Conservation (phyloP, 2,113 vertebrate species). For the Aptenodytes forsteri region DNA sequence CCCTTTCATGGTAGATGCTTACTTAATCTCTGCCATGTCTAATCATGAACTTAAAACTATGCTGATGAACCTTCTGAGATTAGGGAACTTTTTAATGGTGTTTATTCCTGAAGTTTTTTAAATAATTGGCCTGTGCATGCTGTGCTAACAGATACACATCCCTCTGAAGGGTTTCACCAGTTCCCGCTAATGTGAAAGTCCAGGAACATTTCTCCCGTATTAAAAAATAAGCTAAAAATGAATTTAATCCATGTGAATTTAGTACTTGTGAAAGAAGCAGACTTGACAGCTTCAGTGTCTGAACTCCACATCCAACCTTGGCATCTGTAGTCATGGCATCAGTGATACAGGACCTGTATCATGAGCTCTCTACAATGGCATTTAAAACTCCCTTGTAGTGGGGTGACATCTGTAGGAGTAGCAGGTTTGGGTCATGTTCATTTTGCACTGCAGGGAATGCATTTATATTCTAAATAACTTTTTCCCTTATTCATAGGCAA, state of each 20-base stretch:
- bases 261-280: neutral
- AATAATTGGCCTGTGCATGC: neutral
- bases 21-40: neutral
- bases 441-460: neutral
- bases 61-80: neutral
- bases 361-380: neutral
- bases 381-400: neutral
- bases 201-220: neutral
- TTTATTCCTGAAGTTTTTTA: neutral
- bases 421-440: neutral
- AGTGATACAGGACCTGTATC: neutral
- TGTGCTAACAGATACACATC: neutral
- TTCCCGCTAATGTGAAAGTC: neutral
- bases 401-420: neutral
- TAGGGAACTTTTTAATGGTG: neutral
- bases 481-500: neutral
- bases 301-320: neutral
- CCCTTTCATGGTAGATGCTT: neutral
- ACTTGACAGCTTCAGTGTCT: neutral
- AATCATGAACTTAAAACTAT: neutral
- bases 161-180: neutral
- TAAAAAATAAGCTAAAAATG: neutral
- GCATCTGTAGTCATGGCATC: neutral
- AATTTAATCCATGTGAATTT: neutral
- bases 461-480: neutral